A percentile compares a stretch with the other conserved stretches of the same genome.
Evolutionary conservation across 2,888 invertebrate species (phyloP).

Genomic region (Eupithecia subumbrata): DNA sequence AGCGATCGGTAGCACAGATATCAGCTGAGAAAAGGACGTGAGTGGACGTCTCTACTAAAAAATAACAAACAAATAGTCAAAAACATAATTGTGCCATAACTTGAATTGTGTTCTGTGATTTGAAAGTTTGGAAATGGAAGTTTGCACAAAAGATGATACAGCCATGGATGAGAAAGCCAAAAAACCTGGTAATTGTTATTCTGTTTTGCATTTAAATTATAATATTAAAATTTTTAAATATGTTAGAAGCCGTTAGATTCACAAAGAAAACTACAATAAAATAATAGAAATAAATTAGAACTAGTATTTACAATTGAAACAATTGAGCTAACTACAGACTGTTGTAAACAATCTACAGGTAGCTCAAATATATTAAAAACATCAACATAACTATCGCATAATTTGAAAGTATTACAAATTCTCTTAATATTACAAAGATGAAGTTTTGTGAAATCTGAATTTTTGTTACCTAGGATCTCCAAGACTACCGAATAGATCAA

Average conservation of each 20-base stretch:
- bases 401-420: no score
- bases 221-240: background rate
- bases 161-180: constrained; percentile 23
- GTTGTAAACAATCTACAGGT: no score
- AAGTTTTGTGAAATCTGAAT: no score
- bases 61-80: constrained; percentile 1
- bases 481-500: no score
- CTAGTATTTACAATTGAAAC: no score
- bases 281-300: no score
- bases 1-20: constrained; percentile 16
- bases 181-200: constrained; percentile 37
- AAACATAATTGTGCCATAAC: background rate
- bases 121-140: constrained; percentile 35
- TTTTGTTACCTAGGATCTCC: no score
- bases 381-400: no score
- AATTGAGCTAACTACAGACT: no score
- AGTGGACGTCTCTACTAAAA: constrained; percentile 14
- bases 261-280: no score
- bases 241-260: background rate
- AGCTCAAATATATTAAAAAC: no score
- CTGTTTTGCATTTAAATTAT: constrained; percentile 6
- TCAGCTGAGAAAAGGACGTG: constrained; percentile 15
- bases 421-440: no score
- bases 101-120: constrained; percentile 1
- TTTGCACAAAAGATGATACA: constrained; percentile 29